Evolutionary conservation across 2,113 vertebrate genomes (phyloP).

Genomic region (Forbesichthys agassizii): DNA sequence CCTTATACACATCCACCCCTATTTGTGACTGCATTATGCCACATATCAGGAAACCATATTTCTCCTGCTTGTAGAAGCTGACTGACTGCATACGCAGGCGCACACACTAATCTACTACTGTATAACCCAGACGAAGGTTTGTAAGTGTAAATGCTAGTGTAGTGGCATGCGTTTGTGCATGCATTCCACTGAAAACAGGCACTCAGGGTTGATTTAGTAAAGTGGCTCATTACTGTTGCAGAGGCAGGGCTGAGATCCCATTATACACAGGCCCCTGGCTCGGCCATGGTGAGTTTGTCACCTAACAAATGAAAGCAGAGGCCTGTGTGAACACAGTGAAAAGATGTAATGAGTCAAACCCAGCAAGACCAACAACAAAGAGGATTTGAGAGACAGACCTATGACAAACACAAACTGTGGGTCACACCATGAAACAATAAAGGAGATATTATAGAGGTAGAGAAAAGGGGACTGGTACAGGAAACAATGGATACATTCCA

Average conservation of each 20-base stretch:
- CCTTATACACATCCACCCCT: constrained; percentile 9
- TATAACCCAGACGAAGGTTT: constrained; percentile 55
- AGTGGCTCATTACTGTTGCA: constrained; percentile 48
- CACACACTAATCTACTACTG: constrained; percentile 36
- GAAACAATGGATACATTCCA: no score
- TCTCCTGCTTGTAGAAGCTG: constrained; percentile 24
- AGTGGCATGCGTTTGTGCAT: constrained; percentile 11
- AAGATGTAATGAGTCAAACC: constrained; percentile 27
- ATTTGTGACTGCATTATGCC: constrained; percentile 28
- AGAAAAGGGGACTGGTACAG: no score
- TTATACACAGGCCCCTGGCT: constrained; percentile 1
- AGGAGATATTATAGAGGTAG: no score
- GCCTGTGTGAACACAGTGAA: constrained; percentile 31
- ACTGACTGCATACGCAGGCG: constrained; percentile 14
- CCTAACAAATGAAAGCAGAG: constrained; percentile 28
- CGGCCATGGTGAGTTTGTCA: constrained; percentile 38
- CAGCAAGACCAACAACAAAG: neutral
- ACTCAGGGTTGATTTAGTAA: constrained; percentile 43
- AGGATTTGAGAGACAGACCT: no score
- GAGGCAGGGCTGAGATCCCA: constrained; percentile 21
- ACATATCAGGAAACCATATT: constrained; percentile 38
- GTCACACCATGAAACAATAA: no score
- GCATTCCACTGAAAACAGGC: constrained; percentile 39
- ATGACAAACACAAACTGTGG: no score
- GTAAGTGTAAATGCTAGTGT: neutral